Percentiles rank a stretch among this genome's conserved stretches.
Conservation (phyloP, 2,888 invertebrate species). For the Brachypalpus laphriformis region DNA sequence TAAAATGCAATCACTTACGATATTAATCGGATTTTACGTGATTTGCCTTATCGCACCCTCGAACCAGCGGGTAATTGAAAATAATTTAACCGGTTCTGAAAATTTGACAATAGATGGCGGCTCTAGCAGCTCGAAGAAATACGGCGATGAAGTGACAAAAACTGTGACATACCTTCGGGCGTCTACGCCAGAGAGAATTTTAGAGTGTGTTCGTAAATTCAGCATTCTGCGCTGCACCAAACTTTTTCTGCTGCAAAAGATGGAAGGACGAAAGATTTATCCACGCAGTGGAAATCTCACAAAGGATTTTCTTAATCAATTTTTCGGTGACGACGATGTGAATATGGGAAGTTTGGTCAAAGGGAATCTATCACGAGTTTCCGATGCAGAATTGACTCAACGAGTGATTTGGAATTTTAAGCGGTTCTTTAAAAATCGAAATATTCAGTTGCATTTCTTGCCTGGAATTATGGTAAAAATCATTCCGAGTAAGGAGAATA, state of each 20-base stretch:
- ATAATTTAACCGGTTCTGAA: background rate
- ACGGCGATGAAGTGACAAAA: slow-evolving; percentile 73
- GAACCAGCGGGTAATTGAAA: slow-evolving; percentile 50
- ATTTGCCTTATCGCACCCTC: slow-evolving; percentile 50
- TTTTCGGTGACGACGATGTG: slow-evolving; percentile 78
- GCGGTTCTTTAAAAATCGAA: slow-evolving; percentile 83
- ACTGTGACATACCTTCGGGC: slow-evolving; percentile 80
- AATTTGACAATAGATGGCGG: slow-evolving; percentile 63
- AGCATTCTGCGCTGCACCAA: slow-evolving; percentile 85
- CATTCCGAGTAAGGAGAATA: slow-evolving; percentile 84
- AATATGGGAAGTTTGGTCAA: slow-evolving; percentile 78
- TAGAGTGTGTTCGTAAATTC: slow-evolving; percentile 80
- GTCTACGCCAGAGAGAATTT: slow-evolving; percentile 81
- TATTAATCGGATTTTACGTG: slow-evolving; percentile 50
- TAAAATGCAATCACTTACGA: slow-evolving; percentile 56
- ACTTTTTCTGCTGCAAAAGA: slow-evolving; percentile 84
- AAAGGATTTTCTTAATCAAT: slow-evolving; percentile 81
- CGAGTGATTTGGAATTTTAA: slow-evolving; percentile 84
- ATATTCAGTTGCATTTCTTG: slow-evolving; percentile 83
- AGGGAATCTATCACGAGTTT: slow-evolving; percentile 83
- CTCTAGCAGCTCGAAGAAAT: slow-evolving; percentile 20
- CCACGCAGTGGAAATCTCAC: slow-evolving; percentile 78
- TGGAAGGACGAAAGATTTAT: slow-evolving; percentile 79
- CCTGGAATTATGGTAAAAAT: slow-evolving; percentile 84
- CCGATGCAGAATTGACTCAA: slow-evolving; percentile 84